phyloP scores from a whole-genome alignment of 2,113 vertebrate species.

The Mastomys coucha region DNA sequence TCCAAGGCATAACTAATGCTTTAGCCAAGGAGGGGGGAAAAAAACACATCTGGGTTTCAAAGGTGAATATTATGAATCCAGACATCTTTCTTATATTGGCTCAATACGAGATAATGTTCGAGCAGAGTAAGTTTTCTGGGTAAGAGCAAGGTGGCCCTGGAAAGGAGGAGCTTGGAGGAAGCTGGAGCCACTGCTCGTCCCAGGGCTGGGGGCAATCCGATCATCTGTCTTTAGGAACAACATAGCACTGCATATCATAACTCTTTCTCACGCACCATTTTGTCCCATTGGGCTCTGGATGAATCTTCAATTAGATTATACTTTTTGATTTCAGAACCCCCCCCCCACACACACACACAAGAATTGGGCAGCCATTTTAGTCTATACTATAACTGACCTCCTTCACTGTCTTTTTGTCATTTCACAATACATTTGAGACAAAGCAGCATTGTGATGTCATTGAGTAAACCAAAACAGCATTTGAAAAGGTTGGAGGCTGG shows the following conservation, averaged over 20 bases:
- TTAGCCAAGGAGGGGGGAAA: neutral
- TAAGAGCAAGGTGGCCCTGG: neutral
- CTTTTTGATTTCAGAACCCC: slow-evolving; percentile 19
- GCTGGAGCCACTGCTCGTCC: neutral
- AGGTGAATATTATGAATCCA: neutral
- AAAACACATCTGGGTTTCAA: neutral
- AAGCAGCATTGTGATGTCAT: slow-evolving; percentile 1
- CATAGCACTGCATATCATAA: neutral
- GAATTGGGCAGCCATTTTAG: slow-evolving; percentile 2
- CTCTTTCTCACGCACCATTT: neutral
- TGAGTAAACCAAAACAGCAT: slow-evolving; percentile 36
- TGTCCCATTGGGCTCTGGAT: slow-evolving; percentile 39
- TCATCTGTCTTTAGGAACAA: neutral
- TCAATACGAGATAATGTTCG: neutral
- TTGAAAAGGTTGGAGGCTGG: slow-evolving; percentile 38
- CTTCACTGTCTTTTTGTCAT: neutral
- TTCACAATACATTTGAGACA: neutral
- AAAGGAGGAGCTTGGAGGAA: neutral
- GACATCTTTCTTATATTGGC: neutral
- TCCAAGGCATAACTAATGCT: neutral
- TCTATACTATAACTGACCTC: neutral
- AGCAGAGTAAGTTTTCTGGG: neutral
- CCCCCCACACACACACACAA: neutral
- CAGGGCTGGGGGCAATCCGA: neutral
- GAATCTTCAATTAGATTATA: neutral